Evolutionary conservation across 2,888 invertebrate genomes (phyloP), one percentile per base, ranked within the genome.

Genomic region (Synergus umbraculus): DNA sequence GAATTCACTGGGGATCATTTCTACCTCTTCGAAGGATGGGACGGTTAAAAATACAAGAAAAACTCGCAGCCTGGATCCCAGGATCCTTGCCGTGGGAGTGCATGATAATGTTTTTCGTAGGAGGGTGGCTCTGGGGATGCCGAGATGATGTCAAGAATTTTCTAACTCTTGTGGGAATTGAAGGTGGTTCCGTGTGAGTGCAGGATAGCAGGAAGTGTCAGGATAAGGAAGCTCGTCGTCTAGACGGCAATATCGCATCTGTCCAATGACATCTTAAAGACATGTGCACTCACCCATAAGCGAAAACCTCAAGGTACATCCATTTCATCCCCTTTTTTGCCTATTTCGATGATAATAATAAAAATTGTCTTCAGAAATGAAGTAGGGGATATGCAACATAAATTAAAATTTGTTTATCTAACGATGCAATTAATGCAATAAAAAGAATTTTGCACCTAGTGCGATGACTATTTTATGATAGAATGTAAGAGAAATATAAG

Each of bases 161-260:
- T 81, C 80, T 77, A 79, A 83, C 81, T 87, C 89, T 87, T 86
- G 81, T 84, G 87, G 89, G 89, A 88, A 88, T 88, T 84, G 82
- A 78, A 82, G 78, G 76, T 76, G 76, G 79, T 76, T 78, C 73
- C 79, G 77, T 80, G 84, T 54, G 73, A 64, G 79, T 78, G 80
- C 10, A 79, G 80, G 63, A 58, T 69, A 82, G 83, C 88, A 88
- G 88, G 88, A 90, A 90, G 88, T 88, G 88, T 89, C 88, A 86
- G 83, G 85, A 86, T 85, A 85, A 83, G 80, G 78, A 83, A 83
- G 84, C 79, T 82, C 80, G 67, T 80, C 82, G 83, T 82, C 85
- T 81, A 85, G 87, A 86, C 85, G 86, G 87, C 88, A 90, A 91
- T 90, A 89, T 90, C 88, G 86, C 89, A 90, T 90, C 90, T 91